Base-by-base conservation (phyloP, 2,797 vertebrate species). In the Nothura maculosa region DNA sequence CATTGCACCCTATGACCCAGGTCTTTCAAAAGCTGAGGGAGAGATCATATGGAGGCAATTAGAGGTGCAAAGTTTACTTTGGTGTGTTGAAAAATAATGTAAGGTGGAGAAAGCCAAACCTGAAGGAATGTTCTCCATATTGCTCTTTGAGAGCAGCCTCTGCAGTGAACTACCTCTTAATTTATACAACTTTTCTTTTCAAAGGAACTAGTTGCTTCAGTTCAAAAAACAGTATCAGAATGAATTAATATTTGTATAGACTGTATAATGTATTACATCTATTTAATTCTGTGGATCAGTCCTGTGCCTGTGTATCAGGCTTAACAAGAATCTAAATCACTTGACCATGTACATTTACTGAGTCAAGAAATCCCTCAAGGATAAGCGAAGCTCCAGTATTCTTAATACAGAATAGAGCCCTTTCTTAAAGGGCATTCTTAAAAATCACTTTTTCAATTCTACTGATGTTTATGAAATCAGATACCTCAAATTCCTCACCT, bases 401-500 rank as follows among this genome's bases (percentile, higher is more conserved):
- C 6, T 30, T 36, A 13, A 28, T 28, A 54, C 14, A n/a, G 16
- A 68, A 28, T 21, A 78, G 30, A 86, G 14, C 14, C 79, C 36
- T 36, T 38, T 38, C 38, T 38, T 38, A 38, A 38, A 38, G 38
- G 38, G 38, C 38, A 38, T 38, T 38, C 38, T 58, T 62, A 8
- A 7, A 55, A 82, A 28, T 16, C 34, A 38, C 20, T n/a, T 84
- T 28, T 45, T 62, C 36, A 72, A 32, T 72, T 9, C 8, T 72
- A 20, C n/a, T 14, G 47, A 9, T 47, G 4, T 81, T 42, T 75
- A 45, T 72, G 42, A 92, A 83, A 75, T 34, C 57, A 68, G 19
- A 3, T 1, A 1, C 4, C 42, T 61, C 24, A 68, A 68, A 68
- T 78, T 78, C 18, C n/a, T 3, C 28, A 0, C 7, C 3, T 67